Evolutionary conservation across 2,888 invertebrate species (phyloP).

Genomic region (Brenthis ino): DNA sequence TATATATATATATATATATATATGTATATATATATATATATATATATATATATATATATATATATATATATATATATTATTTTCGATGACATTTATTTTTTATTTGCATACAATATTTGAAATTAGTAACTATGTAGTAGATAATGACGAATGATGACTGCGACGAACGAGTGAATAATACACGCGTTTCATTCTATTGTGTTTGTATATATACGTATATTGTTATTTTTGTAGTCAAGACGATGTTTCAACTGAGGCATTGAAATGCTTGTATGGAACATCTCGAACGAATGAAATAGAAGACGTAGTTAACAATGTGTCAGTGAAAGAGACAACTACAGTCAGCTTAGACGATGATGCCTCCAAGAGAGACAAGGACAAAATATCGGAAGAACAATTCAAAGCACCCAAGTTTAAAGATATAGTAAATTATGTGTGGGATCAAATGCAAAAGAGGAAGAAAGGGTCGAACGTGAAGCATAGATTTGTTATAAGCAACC

Average conservation of each 20-base stretch:
- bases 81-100: too few relatives aligned
- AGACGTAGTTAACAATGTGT: conserved; percentile 74
- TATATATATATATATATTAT: too few relatives aligned
- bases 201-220: too few relatives aligned
- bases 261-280: conserved; percentile 88
- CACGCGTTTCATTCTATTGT: too few relatives aligned
- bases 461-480: conserved; percentile 81
- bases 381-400: conserved; percentile 58
- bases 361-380: conserved; percentile 68
- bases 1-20: too few relatives aligned
- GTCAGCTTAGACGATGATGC: conserved; percentile 60
- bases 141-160: too few relatives aligned
- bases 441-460: conserved; percentile 84
- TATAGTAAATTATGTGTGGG: conserved; percentile 87
- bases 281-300: conserved; percentile 78
- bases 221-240: conserved; percentile 82
- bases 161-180: too few relatives aligned
- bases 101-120: not conserved
- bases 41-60: too few relatives aligned
- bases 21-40: too few relatives aligned
- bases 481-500: conserved; percentile 84
- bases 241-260: conserved; percentile 88
- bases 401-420: conserved; percentile 87
- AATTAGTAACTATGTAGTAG: too few relatives aligned
- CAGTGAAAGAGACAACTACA: conserved; percentile 62